Conservation (phyloP, 2,113 vertebrate genomes). For the Azemiops feae region DNA sequence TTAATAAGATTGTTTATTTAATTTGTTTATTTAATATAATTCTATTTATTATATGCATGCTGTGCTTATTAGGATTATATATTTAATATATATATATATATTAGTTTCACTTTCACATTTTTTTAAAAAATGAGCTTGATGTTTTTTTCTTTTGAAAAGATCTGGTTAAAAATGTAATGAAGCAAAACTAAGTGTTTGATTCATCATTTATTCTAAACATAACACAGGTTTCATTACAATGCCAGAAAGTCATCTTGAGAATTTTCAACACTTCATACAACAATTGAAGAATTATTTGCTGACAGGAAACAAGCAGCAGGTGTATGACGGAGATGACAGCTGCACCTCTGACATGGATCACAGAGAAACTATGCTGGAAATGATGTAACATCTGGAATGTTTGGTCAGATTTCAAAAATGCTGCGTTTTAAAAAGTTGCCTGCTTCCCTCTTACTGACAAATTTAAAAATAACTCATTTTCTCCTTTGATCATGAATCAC, state of each 20-base stretch:
- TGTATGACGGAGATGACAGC: slow-evolving; percentile 69
- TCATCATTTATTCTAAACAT: slow-evolving; percentile 20
- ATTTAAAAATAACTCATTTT: background rate
- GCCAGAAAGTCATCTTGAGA: slow-evolving; percentile 39
- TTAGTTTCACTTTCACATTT: background rate
- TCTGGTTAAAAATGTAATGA: slow-evolving; percentile 3
- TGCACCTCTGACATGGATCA: slow-evolving; percentile 71
- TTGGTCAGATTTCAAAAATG: slow-evolving; percentile 67
- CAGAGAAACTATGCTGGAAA: slow-evolving; percentile 56
- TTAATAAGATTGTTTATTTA: too few relatives aligned
- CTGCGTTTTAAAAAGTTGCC: slow-evolving; percentile 45
- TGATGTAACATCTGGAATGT: slow-evolving; percentile 69
- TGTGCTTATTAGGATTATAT: background rate
- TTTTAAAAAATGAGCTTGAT: slow-evolving; percentile 4
- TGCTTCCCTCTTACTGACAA: slow-evolving; percentile 47
- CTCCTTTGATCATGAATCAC: background rate
- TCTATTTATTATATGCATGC: slow-evolving; percentile 10
- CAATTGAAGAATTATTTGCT: slow-evolving; percentile 65
- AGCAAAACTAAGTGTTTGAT: slow-evolving; percentile 11
- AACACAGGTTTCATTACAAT: slow-evolving; percentile 33
- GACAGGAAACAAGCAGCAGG: slow-evolving; percentile 63
- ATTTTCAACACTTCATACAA: slow-evolving; percentile 57
- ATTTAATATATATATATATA: background rate
- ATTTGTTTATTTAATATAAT: background rate
- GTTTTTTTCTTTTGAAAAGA: background rate